Percentiles rank a stretch among this genome's conserved stretches.
These are phyloP conservation scores for Apostichopus californicus DNA, from an alignment of 35 echinoderm and acorn worm genomes.

Conservation along the genomic window DNA sequence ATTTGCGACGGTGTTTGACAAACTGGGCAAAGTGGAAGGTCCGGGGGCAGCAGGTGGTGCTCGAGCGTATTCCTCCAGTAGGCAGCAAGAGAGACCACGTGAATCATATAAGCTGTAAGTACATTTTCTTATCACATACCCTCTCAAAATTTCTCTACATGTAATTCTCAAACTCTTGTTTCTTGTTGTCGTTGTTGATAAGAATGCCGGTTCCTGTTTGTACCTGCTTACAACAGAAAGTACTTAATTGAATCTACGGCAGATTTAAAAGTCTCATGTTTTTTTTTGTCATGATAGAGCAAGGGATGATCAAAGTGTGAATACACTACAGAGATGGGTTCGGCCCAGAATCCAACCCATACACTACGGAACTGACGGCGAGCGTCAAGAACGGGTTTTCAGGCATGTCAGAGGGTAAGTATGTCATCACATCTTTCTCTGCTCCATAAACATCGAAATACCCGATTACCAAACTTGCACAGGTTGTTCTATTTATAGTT, in stretches of 20 bases:
- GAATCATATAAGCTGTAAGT: slow-evolving; percentile 71
- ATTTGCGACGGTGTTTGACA: slow-evolving; percentile 43
- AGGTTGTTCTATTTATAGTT: too few relatives aligned
- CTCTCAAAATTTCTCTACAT: too few relatives aligned
- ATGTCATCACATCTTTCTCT: not conserved
- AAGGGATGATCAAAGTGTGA: slow-evolving; percentile 67
- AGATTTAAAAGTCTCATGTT: not conserved
- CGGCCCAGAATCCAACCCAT: slow-evolving; percentile 71
- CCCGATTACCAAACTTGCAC: too few relatives aligned
- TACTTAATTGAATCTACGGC: too few relatives aligned
- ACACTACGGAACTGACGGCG: slow-evolving; percentile 45
- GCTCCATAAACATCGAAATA: too few relatives aligned
- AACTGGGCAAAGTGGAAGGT: slow-evolving; percentile 98
- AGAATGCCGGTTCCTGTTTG: too few relatives aligned
- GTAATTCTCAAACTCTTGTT: too few relatives aligned
- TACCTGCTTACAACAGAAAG: too few relatives aligned
- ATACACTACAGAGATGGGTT: slow-evolving; percentile 78
- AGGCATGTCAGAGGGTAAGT: slow-evolving; percentile 88
- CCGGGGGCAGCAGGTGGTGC: slow-evolving; percentile 92
- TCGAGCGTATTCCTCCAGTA: slow-evolving; percentile 87
- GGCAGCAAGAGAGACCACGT: slow-evolving; percentile 99
- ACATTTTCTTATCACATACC: not conserved
- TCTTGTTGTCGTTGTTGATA: too few relatives aligned
- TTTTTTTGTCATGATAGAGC: not conserved
- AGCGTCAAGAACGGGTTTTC: slow-evolving; percentile 77